A percentile compares a stretch with the other conserved stretches of the same genome.
Conservation (phyloP, 1,140 invertebrate species). For the Bombus superbus region DNA sequence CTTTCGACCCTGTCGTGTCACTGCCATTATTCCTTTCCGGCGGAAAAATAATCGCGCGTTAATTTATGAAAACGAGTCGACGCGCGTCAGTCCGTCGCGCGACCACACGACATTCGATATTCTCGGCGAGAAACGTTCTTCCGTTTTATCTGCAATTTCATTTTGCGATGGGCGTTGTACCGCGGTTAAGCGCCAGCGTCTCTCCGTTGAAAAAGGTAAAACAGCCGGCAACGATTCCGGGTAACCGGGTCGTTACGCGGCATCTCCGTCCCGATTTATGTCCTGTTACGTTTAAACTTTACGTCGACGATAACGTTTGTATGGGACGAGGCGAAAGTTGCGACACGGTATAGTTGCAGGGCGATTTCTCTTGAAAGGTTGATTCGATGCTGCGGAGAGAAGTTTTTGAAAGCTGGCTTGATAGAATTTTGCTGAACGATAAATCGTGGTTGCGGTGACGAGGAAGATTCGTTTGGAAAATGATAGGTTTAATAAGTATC, state of each 20-base stretch:
- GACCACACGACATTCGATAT: background rate
- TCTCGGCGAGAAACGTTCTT: background rate
- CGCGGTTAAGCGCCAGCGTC: background rate
- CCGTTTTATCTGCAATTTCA: slow-evolving; percentile 21
- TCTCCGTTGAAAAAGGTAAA: background rate
- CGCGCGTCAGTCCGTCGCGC: slow-evolving; percentile 7
- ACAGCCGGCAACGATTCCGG: slow-evolving; percentile 1
- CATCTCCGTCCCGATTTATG: slow-evolving; percentile 23
- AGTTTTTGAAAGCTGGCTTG: background rate
- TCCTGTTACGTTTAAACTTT: slow-evolving; percentile 16
- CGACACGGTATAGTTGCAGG: background rate
- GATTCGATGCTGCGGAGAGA: background rate
- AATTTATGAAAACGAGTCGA: slow-evolving; percentile 39
- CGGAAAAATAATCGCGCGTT: slow-evolving; percentile 27
- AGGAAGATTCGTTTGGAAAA: background rate
- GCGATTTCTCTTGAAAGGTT: too few relatives aligned
- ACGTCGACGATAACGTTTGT: slow-evolving; percentile 13
- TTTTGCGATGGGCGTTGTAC: background rate
- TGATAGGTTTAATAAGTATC: background rate
- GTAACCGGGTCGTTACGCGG: slow-evolving; percentile 14
- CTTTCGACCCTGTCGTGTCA: background rate
- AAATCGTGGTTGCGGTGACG: too few relatives aligned
- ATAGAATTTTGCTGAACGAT: background rate
- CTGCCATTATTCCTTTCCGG: background rate
- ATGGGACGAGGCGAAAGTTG: background rate